phyloP scores from a whole-genome alignment of 2,888 invertebrate genomes.

The Dyspetes luteomarginatus region DNA sequence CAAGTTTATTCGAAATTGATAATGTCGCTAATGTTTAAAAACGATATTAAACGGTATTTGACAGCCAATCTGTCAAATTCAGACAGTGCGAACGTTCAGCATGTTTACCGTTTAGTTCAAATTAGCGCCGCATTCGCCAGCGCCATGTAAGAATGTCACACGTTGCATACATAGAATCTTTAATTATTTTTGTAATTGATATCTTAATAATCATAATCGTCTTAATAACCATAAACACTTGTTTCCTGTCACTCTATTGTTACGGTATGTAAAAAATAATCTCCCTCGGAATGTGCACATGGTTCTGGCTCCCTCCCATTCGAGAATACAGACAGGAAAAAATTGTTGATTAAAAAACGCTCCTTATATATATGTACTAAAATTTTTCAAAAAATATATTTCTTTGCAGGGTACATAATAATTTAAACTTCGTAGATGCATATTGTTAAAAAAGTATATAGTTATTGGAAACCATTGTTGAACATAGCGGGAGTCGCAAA shows the following conservation, averaged over 20 bases:
- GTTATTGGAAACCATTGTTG: neutral
- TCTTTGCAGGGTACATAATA: slow-evolving; percentile 12
- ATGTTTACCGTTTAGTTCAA: neutral
- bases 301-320: neutral
- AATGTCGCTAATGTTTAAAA: neutral
- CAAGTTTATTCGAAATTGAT: neutral
- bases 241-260: neutral
- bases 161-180: neutral
- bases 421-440: slow-evolving; percentile 10
- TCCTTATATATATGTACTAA: neutral
- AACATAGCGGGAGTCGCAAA: slow-evolving; percentile 29
- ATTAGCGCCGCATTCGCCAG: neutral
- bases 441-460: slow-evolving; percentile 1
- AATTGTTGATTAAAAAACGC: neutral
- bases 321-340: neutral
- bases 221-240: neutral
- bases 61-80: slow-evolving; percentile 38
- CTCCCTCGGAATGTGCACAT: neutral
- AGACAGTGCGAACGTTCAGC: neutral
- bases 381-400: slow-evolving; percentile 43
- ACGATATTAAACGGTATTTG: neutral
- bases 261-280: neutral
- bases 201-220: neutral
- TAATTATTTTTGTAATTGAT: neutral
- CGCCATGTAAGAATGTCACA: neutral